Conservation (phyloP, 1,140 invertebrate species). For the Drosophila mojavensis region DNA sequence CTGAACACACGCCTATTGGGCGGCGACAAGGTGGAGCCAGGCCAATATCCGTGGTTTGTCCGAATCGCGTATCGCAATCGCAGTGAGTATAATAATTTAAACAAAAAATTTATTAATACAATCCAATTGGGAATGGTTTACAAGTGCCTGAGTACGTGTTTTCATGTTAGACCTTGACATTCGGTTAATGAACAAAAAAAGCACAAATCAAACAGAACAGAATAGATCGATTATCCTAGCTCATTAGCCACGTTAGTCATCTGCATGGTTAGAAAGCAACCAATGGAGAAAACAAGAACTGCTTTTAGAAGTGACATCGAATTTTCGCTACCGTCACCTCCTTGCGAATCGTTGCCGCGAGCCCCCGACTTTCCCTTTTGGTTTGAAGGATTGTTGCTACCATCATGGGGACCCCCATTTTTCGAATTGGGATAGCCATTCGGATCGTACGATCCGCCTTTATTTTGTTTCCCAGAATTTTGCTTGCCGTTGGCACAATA, state of each 20-base stretch:
- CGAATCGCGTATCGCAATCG: slow-evolving; percentile 86
- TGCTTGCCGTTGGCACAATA: slow-evolving; percentile 2
- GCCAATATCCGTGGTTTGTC: slow-evolving; percentile 89
- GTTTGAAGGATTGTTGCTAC: not conserved
- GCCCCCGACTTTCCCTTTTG: not conserved
- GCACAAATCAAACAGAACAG: not conserved
- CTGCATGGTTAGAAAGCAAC: slow-evolving; percentile 49
- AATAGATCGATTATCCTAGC: slow-evolving; percentile 36
- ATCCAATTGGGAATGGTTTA: not conserved
- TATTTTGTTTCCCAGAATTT: not conserved
- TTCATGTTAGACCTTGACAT: not conserved
- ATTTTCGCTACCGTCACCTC: slow-evolving; percentile 30
- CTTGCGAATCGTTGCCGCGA: not conserved
- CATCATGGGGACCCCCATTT: not conserved
- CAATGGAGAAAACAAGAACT: slow-evolving; percentile 49
- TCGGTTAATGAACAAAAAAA: not conserved
- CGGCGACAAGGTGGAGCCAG: slow-evolving; percentile 86
- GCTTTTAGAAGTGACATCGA: slow-evolving; percentile 35
- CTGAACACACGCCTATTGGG: slow-evolving; percentile 87
- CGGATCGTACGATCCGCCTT: not conserved
- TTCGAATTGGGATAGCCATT: not conserved
- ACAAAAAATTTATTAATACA: slow-evolving; percentile 28
- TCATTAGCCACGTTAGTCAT: slow-evolving; percentile 53
- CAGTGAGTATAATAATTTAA: slow-evolving; percentile 56
- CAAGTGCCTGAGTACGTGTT: not conserved